Conservation (phyloP, 2,113 vertebrate genomes). For the Eira barbara region DNA sequence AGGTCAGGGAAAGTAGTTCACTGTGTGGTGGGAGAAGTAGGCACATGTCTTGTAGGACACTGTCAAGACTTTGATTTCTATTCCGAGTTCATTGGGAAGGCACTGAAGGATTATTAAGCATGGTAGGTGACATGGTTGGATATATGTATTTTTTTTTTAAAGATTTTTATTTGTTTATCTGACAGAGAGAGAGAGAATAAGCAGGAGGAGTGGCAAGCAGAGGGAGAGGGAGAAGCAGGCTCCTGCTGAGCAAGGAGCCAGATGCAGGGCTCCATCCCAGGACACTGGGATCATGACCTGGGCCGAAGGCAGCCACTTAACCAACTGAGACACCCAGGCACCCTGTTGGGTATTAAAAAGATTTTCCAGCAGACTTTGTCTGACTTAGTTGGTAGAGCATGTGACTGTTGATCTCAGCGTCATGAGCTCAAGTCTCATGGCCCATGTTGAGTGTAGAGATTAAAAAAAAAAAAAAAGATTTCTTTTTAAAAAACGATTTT, state of each 20-base stretch:
- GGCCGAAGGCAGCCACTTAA: too few relatives aligned
- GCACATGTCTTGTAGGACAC: background rate
- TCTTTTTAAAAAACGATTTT: background rate
- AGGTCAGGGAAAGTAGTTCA: background rate
- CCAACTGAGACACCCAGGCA: too few relatives aligned
- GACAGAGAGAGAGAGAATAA: too few relatives aligned
- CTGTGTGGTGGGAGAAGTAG: background rate
- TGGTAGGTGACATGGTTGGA: background rate
- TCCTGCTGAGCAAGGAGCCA: too few relatives aligned
- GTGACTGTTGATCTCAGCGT: background rate
- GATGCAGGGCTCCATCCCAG: too few relatives aligned
- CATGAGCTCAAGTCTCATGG: background rate
- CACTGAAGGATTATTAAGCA: background rate
- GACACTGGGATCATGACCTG: too few relatives aligned
- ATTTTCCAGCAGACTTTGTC: too few relatives aligned
- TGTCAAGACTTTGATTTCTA: background rate
- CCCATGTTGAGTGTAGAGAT: background rate
- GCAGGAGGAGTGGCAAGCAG: too few relatives aligned
- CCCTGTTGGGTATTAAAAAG: too few relatives aligned
- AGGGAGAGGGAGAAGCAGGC: too few relatives aligned
- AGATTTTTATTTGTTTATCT: too few relatives aligned
- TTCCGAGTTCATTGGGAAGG: background rate
- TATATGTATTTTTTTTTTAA: background rate
- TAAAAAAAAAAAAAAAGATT: background rate
- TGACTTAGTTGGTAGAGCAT: background rate